phyloP scores from a whole-genome alignment of 2,113 vertebrate genomes.

The Ochotona princeps region DNA sequence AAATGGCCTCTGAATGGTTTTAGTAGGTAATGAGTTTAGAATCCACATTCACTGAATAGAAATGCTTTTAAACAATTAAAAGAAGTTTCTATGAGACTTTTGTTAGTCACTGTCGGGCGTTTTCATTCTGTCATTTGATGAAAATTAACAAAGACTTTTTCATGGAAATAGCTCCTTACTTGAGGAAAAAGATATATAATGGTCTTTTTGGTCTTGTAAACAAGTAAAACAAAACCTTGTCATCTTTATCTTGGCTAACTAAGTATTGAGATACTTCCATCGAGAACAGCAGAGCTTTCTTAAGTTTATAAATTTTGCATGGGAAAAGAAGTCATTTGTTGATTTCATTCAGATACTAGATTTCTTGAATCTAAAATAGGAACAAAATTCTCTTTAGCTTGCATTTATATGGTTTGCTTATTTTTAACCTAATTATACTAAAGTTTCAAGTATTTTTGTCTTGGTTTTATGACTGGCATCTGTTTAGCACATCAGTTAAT shows the following conservation, averaged over 20 bases:
- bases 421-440: neutral
- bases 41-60: neutral
- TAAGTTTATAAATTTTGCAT: neutral
- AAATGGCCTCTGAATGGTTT: constrained; percentile 27
- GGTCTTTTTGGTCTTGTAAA: constrained; percentile 33
- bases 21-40: neutral
- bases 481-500: neutral
- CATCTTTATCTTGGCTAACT: constrained; percentile 30
- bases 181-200: constrained; percentile 16
- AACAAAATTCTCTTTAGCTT: constrained; percentile 28
- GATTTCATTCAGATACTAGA: constrained; percentile 37
- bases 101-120: neutral
- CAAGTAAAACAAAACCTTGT: constrained; percentile 13
- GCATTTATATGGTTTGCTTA: constrained; percentile 10
- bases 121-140: constrained; percentile 31
- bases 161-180: constrained; percentile 18
- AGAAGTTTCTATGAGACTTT: neutral
- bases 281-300: constrained; percentile 39
- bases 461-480: neutral
- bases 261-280: constrained; percentile 11
- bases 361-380: constrained; percentile 30
- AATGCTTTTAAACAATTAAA: neutral
- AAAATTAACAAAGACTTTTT: constrained; percentile 50
- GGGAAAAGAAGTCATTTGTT: neutral
- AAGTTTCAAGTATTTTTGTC: constrained; percentile 11